These are phyloP conservation scores for Bombus picipes DNA, from an alignment of 1,140 invertebrate species.

Conservation along the genomic window DNA sequence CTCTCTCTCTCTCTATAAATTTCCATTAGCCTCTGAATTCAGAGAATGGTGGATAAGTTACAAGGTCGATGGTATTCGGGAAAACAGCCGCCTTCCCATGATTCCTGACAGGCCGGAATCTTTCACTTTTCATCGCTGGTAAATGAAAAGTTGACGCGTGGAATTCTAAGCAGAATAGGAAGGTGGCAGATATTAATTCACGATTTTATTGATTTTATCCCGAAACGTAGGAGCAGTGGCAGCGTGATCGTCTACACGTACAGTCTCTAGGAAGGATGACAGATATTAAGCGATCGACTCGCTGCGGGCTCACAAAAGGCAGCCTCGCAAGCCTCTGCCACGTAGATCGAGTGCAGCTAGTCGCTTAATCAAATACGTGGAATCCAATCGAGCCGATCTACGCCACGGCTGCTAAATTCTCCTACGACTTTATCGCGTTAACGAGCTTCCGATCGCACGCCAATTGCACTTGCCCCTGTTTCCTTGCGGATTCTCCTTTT, in stretches of 20 bases:
- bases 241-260: neutral
- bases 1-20: too few relatives aligned
- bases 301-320: neutral
- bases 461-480: neutral
- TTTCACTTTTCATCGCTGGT: too few relatives aligned
- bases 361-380: slow-evolving; percentile 28
- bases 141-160: too few relatives aligned
- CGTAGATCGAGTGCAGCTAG: slow-evolving; percentile 14
- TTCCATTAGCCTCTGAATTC: neutral
- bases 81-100: too few relatives aligned
- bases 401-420: slow-evolving; percentile 4
- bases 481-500: neutral
- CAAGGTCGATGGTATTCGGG: too few relatives aligned
- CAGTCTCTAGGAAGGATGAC: neutral
- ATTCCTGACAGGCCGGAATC: too few relatives aligned
- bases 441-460: slow-evolving; percentile 19
- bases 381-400: slow-evolving; percentile 15
- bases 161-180: too few relatives aligned
- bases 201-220: too few relatives aligned
- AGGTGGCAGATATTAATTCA: too few relatives aligned
- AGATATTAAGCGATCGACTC: slow-evolving; percentile 34
- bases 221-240: too few relatives aligned
- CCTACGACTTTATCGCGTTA: neutral
- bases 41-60: too few relatives aligned
- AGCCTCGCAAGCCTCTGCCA: too few relatives aligned